Conservation (phyloP, 2,797 vertebrate species). For the Anisognathus igniventris region DNA sequence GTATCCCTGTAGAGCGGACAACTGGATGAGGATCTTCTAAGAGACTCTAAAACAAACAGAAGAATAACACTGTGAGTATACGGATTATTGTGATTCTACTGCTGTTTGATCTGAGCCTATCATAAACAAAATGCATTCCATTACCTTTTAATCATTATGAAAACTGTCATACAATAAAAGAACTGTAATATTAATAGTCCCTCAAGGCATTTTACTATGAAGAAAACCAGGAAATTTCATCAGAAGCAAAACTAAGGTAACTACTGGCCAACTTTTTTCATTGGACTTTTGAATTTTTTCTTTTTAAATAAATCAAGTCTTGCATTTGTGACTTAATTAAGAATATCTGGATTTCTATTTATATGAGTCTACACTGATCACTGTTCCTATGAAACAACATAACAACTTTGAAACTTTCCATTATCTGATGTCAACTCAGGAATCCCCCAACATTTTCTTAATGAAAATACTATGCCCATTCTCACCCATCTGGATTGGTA, state of each 20-base stretch:
- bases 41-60: slow-evolving; percentile 74
- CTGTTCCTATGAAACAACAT: neutral
- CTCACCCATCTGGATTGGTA: neutral
- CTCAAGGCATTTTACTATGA: neutral
- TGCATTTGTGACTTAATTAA: neutral
- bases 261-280: neutral
- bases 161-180: neutral
- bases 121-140: neutral
- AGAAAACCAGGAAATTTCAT: neutral
- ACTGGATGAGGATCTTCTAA: slow-evolving; percentile 87
- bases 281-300: neutral
- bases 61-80: neutral
- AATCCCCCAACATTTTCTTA: neutral
- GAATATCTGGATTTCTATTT: neutral
- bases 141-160: neutral
- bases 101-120: neutral
- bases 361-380: neutral
- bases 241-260: neutral
- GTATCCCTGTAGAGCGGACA: slow-evolving; percentile 85
- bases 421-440: neutral
- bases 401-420: neutral
- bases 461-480: neutral
- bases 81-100: neutral
- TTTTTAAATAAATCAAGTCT: neutral
- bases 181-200: neutral